A percentile compares a stretch with the other conserved stretches of the same genome.
These are phyloP conservation scores for Drosophila bocqueti DNA, from an alignment of 1,140 invertebrate species.

Conservation along the genomic window DNA sequence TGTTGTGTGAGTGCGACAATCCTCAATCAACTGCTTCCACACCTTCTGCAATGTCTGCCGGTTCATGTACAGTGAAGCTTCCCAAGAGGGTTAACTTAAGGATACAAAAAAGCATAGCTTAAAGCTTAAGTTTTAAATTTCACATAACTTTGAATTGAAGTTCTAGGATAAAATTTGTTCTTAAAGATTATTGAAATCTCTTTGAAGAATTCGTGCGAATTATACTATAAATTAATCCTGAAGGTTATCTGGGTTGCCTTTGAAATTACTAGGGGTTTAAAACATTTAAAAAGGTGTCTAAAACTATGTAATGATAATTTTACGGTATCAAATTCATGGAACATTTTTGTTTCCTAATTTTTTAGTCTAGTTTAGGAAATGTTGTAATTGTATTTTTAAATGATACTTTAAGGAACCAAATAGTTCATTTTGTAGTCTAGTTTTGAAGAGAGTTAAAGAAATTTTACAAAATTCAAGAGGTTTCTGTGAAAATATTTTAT, in stretches of 20 bases:
- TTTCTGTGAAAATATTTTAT: no score
- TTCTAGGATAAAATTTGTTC: background rate
- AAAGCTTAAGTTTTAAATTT: background rate
- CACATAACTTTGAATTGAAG: background rate
- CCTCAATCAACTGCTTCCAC: slow-evolving; percentile 71
- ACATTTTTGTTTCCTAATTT: no score
- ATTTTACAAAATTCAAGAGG: no score
- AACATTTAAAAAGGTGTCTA: background rate
- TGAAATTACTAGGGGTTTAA: no score
- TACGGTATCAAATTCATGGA: background rate
- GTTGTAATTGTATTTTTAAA: background rate
- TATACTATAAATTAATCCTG: no score
- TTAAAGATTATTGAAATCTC: background rate
- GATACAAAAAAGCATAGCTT: background rate
- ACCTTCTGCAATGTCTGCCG: slow-evolving; percentile 54
- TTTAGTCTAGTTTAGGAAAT: no score
- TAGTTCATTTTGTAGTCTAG: no score
- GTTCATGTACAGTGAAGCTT: slow-evolving; percentile 19
- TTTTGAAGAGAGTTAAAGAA: no score
- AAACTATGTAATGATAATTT: background rate
- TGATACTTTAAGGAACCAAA: background rate
- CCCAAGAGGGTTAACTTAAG: no score
- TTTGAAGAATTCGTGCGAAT: background rate
- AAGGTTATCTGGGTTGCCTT: no score
- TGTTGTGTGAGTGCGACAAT: slow-evolving; percentile 49